phyloP scores from a whole-genome alignment of 2,113 vertebrate genomes.

The Toxotes chatareus region DNA sequence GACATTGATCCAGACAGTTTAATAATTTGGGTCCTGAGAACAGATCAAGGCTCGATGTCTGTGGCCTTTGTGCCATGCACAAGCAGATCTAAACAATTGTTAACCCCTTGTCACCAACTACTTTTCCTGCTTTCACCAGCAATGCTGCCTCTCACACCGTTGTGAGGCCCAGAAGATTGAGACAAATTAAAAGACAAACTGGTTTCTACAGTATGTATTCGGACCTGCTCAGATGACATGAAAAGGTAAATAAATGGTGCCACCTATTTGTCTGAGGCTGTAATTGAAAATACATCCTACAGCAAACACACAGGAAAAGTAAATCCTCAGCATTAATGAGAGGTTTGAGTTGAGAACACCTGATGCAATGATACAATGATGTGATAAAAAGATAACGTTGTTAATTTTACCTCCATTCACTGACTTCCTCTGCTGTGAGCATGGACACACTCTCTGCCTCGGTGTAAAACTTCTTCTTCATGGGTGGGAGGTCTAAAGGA shows the following conservation, averaged over 20 bases:
- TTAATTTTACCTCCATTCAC: conserved; percentile 88
- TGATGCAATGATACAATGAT: not conserved
- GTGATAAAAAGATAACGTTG: not conserved
- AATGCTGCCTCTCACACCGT: not conserved
- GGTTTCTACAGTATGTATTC: not conserved
- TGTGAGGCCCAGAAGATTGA: not conserved
- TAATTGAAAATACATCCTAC: not conserved
- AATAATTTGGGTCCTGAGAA: not conserved
- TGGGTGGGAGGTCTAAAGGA: conserved; percentile 86
- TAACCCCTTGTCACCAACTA: not conserved
- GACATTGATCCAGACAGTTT: not conserved
- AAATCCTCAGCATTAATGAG: not conserved
- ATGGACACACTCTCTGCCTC: conserved; percentile 85
- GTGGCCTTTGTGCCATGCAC: not conserved
- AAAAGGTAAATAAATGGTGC: conserved; percentile 1
- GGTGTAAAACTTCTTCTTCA: conserved; percentile 93
- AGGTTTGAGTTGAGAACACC: not conserved
- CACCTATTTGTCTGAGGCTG: conserved; percentile 1
- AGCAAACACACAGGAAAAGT: not conserved
- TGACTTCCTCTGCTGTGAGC: conserved; percentile 87
- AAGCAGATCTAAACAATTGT: not conserved
- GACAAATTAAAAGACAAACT: not conserved
- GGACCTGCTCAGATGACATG: not conserved
- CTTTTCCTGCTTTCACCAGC: not conserved
- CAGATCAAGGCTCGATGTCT: not conserved